Percentiles rank a stretch among this genome's conserved stretches.
Conservation (phyloP, 2,797 vertebrate genomes). For the Anas georgica region DNA sequence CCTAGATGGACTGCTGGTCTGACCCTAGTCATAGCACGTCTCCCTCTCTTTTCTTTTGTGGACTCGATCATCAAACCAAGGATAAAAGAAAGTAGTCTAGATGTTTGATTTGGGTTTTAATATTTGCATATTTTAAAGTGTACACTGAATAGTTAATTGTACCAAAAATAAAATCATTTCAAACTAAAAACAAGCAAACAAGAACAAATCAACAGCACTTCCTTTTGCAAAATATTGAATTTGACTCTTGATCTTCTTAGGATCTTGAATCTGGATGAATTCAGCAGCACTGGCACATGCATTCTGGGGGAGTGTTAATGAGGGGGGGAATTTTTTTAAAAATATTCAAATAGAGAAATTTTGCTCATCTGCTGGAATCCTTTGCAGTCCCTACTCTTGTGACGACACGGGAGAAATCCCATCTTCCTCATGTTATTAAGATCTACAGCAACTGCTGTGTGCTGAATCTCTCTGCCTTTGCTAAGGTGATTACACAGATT, state of each 20-base stretch:
- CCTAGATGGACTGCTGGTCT: not conserved
- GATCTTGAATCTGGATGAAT: not conserved
- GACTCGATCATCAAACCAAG: not conserved
- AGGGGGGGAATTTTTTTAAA: not conserved
- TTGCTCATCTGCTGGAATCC: not conserved
- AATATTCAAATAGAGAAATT: not conserved
- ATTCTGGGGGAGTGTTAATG: not conserved
- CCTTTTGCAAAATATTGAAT: not conserved
- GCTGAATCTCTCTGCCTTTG: not conserved
- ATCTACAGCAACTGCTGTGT: not conserved
- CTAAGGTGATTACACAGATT: not conserved
- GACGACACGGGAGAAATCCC: not conserved
- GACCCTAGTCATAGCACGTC: not conserved
- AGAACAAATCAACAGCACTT: not conserved
- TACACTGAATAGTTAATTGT: not conserved
- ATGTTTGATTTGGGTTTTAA: not conserved
- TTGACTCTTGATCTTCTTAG: not conserved
- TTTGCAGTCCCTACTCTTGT: not conserved
- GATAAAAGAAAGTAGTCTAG: not conserved
- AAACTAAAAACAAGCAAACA: not conserved
- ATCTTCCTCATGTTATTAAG: constrained; percentile 12
- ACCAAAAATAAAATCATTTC: not conserved
- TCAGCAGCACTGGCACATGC: fast-evolving
- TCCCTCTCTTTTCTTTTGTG: not conserved
- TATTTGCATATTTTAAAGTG: not conserved